Evolutionary conservation across 2,113 vertebrate genomes (phyloP), one percentile per base, ranked within the genome.

Genomic region (Bufo bufo): DNA sequence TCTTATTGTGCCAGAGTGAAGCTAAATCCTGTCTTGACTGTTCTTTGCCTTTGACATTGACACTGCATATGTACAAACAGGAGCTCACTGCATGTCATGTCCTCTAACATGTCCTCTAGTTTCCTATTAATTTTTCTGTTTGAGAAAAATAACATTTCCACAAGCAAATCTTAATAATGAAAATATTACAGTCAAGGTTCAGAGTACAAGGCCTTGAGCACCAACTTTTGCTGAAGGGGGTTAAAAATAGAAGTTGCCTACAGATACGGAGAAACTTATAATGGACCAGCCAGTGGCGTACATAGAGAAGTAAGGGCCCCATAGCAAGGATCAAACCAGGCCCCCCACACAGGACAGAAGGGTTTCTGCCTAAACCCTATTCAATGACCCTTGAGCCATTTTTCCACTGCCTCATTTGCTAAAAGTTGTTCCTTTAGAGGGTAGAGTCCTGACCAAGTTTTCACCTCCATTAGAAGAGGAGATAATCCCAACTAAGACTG

Each of bases 41-140:
- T 91, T 86, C 93, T 92, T 91, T 92, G 94, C 91, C 94, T 92
- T 93, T 95, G 94, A 92, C 94, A 94, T 94, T 94, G 94, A 93
- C 92, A 92, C n/a, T n/a, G 50, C 87, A 90, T 52, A 89, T 17
- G 61, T 71, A 59, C 47, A 88, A 82, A 77, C 56, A 77, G 47
- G 20, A 23, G 47, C 56, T 63, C 10, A 45, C 86, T 16, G 20
- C 58, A 56, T 66, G 13, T 77, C 52, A 66, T n/a, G 14, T 14
- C 59, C 79, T 74, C 12, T 50, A 72, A 9, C 78, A 59, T 75
- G 16, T 23, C 20, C 0, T 78, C 50, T 69, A 19, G 12, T 16
- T 33, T 69, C n/a, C 33, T 4, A 13, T 13, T 69, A 4, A 69
- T 13, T 69, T 69, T 12, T 69, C 12, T 43, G 3, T 6, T 69